These are phyloP conservation scores for Rhea pennata DNA, from an alignment of 2,113 vertebrate species.

Conservation along the genomic window DNA sequence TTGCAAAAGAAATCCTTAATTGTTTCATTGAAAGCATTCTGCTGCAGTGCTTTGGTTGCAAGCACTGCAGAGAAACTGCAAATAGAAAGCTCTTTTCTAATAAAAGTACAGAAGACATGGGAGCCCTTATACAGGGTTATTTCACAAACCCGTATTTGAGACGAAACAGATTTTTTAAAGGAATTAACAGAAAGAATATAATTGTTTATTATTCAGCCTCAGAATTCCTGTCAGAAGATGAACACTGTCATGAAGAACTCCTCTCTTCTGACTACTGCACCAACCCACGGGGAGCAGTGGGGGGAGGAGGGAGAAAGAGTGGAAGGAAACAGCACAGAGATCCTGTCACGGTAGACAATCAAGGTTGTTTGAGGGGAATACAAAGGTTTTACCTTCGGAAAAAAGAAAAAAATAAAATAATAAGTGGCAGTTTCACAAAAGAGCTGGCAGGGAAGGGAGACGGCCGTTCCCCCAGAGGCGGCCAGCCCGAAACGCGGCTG, in stretches of 20 bases:
- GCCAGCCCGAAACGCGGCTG: neutral
- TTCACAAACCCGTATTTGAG: neutral
- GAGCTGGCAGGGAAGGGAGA: neutral
- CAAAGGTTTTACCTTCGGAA: neutral
- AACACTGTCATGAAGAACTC: constrained; percentile 24
- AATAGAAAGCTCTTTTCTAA: constrained; percentile 28
- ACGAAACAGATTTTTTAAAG: neutral
- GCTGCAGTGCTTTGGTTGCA: neutral
- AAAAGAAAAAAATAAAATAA: neutral
- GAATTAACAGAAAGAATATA: constrained; percentile 1
- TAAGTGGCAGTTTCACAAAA: neutral
- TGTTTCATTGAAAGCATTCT: neutral
- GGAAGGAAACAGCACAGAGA: neutral
- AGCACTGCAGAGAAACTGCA: constrained; percentile 37
- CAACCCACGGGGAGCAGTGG: neutral
- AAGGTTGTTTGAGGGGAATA: neutral
- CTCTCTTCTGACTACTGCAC: constrained; percentile 47
- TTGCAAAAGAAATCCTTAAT: neutral
- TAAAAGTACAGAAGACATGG: neutral
- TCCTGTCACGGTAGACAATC: constrained; percentile 7
- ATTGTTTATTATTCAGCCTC: constrained; percentile 1
- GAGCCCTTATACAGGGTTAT: neutral
- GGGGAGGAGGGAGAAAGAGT: neutral
- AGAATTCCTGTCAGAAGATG: constrained; percentile 18
- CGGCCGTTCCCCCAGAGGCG: neutral